Evolutionary conservation across 1,140 invertebrate species (phyloP).

Genomic region (Drosophila erecta): DNA sequence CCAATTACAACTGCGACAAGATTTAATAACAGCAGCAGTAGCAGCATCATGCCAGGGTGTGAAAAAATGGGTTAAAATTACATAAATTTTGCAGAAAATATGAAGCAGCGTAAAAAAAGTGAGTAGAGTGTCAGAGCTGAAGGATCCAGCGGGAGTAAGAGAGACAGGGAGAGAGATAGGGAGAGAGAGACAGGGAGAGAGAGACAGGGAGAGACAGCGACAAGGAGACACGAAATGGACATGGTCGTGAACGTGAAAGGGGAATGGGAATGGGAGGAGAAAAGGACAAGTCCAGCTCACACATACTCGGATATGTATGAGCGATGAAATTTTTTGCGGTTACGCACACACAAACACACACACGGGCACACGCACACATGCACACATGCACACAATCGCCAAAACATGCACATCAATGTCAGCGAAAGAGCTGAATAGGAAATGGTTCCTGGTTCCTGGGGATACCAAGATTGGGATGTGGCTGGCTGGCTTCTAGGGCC

Average conservation of each 20-base stretch:
- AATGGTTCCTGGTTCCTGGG: conserved; percentile 55
- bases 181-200: neutral
- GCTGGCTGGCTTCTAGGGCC: conserved; percentile 17
- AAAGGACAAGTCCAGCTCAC: conserved; percentile 36
- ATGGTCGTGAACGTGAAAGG: conserved; percentile 41
- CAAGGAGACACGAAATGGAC: conserved; percentile 35
- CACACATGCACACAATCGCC: conserved; percentile 2
- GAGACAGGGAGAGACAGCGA: neutral
- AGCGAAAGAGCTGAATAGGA: conserved; percentile 54
- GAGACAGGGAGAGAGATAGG: neutral
- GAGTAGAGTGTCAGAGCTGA: conserved; percentile 34
- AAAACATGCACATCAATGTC: conserved; percentile 70
- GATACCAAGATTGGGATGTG: conserved; percentile 38
- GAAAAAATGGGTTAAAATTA: conserved; percentile 69
- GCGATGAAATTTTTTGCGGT: conserved; percentile 73
- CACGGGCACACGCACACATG: conserved; percentile 16
- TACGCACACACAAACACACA: conserved; percentile 35
- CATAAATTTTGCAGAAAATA: conserved; percentile 81
- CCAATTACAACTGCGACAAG: conserved; percentile 69
- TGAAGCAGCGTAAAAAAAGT: conserved; percentile 52
- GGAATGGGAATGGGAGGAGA: conserved; percentile 17
- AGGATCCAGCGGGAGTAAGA: conserved; percentile 1
- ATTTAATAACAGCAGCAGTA: conserved; percentile 65
- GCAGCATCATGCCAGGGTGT: conserved; percentile 15
- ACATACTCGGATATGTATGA: conserved; percentile 58